A percentile compares a stretch with the other conserved stretches of the same genome.
Conservation (phyloP, 2,113 vertebrate genomes). For the Vireo altiloquus region DNA sequence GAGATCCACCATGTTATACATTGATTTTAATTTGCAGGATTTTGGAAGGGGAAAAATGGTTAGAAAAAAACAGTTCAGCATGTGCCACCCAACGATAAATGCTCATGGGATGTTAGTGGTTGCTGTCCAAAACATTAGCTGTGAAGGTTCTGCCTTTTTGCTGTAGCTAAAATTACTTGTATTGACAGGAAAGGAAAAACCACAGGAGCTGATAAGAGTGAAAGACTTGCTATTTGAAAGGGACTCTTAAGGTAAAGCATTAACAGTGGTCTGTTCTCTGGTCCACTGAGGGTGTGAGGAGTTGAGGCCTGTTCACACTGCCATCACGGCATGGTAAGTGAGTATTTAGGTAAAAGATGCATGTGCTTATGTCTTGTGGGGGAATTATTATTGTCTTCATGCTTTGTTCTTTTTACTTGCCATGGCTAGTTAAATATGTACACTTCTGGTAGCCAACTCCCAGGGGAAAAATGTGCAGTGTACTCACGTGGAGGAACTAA, state of each 20-base stretch:
- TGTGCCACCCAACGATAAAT: background rate
- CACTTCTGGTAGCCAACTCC: background rate
- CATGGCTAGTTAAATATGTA: background rate
- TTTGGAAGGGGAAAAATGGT: background rate
- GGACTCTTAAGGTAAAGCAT: background rate
- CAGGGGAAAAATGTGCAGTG: background rate
- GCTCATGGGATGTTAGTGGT: background rate
- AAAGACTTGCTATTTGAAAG: background rate
- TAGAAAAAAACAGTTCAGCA: background rate
- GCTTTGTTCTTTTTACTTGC: background rate
- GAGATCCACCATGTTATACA: background rate
- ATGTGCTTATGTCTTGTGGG: accelerated
- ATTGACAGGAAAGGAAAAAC: constrained; percentile 1
- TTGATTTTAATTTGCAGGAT: background rate
- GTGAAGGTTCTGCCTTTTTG: background rate
- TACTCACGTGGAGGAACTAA: background rate
- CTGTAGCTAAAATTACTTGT: constrained; percentile 6
- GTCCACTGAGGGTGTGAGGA: background rate
- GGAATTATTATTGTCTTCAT: background rate
- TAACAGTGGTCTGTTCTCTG: background rate
- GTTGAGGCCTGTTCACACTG: background rate
- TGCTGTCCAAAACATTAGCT: background rate
- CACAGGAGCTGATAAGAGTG: background rate
- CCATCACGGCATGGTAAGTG: background rate
- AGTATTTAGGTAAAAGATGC: background rate